These are phyloP conservation scores for Drosophila basisetae DNA, from an alignment of 2,888 invertebrate species.

Conservation along the genomic window DNA sequence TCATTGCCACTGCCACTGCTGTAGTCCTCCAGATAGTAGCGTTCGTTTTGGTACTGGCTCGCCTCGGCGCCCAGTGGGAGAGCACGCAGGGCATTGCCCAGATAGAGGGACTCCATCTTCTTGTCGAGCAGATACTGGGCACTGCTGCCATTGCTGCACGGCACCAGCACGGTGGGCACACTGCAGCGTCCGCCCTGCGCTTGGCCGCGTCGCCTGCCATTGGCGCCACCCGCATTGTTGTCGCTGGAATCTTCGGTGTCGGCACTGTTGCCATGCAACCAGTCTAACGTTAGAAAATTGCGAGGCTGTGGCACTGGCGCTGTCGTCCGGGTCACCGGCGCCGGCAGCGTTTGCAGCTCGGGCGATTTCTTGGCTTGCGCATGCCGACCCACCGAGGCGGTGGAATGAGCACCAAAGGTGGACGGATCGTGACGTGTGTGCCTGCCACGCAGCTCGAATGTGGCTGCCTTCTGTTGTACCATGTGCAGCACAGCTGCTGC, in stretches of 20 bases:
- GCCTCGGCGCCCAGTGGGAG: conserved; percentile 84
- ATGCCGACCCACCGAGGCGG: conserved; percentile 77
- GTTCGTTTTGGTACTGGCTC: conserved; percentile 84
- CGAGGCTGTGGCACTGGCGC: conserved; percentile 71
- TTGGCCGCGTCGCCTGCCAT: conserved; percentile 47
- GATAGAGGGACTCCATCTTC: conserved; percentile 85
- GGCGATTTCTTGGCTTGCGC: conserved; percentile 60
- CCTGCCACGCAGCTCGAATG: conserved; percentile 78
- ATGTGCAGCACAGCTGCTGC: conserved; percentile 65
- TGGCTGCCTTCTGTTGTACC: conserved; percentile 81
- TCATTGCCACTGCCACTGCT: conserved; percentile 82
- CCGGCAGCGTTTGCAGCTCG: conserved; percentile 51
- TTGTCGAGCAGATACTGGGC: conserved; percentile 84
- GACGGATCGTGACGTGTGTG: conserved; percentile 59
- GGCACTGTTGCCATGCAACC: conserved; percentile 79
- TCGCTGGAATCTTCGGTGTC: conserved; percentile 83
- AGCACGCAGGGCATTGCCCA: conserved; percentile 83
- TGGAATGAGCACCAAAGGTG: conserved; percentile 63
- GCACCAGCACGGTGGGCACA: conserved; percentile 77
- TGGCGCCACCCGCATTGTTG: conserved; percentile 65
- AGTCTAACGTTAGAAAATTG: conserved; percentile 83
- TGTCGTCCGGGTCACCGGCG: conserved; percentile 53
- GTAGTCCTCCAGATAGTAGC: conserved; percentile 84
- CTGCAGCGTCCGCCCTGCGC: conserved; percentile 81
- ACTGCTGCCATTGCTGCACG: conserved; percentile 54